Evolutionary conservation across 2,797 vertebrate genomes (phyloP).

Genomic region (Podargus strigoides): DNA sequence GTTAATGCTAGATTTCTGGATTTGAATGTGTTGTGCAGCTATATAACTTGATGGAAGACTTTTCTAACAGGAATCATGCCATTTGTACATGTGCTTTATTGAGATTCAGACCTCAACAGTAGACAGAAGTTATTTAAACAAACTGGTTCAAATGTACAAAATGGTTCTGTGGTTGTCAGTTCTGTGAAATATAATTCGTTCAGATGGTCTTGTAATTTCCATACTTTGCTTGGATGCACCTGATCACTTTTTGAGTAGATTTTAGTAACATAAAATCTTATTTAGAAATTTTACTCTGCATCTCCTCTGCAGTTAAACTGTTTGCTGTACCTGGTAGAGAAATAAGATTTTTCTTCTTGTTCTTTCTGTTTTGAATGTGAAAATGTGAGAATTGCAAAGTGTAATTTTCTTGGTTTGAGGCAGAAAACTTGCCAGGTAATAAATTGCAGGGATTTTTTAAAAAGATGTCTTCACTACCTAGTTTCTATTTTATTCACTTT

Average conservation of each 20-base stretch:
- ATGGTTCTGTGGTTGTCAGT: neutral
- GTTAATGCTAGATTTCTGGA: neutral
- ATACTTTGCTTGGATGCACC: neutral
- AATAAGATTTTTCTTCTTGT: neutral
- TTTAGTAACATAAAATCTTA: neutral
- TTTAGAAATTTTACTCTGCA: neutral
- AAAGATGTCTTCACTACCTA: neutral
- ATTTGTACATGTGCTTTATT: neutral
- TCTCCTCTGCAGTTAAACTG: neutral
- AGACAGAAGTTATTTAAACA: neutral
- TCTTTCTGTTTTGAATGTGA: neutral
- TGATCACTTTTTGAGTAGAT: neutral
- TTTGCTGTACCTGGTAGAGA: neutral
- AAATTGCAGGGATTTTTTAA: neutral
- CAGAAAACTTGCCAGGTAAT: neutral
- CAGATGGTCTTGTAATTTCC: neutral
- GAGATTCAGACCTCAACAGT: neutral
- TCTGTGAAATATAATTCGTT: neutral
- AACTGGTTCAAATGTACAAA: neutral
- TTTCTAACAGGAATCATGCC: neutral
- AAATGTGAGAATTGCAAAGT: neutral
- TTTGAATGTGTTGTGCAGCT: neutral
- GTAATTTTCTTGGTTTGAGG: neutral
- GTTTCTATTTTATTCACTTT: neutral
- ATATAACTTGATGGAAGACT: neutral